Percentiles rank a stretch among this genome's conserved stretches.
These are phyloP conservation scores for Tyto alba DNA, from an alignment of 2,113 vertebrate genomes.

Conservation along the genomic window DNA sequence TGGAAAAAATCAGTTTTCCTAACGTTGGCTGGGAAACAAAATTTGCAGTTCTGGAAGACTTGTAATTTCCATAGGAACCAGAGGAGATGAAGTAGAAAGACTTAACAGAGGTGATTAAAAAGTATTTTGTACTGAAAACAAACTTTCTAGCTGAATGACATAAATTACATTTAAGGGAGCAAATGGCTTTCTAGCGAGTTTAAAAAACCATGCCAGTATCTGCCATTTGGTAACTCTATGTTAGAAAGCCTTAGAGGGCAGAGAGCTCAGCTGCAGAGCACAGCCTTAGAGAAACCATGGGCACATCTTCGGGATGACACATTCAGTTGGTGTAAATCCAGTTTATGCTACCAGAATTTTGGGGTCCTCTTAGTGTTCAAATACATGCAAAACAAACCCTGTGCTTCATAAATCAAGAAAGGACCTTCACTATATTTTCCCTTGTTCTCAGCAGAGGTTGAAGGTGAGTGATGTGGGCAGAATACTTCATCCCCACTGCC, in stretches of 20 bases:
- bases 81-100: conserved; percentile 45
- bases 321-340: neutral
- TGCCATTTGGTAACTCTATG: neutral
- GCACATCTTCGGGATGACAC: neutral
- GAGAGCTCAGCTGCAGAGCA: neutral
- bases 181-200: conserved; percentile 23
- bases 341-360: neutral
- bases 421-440: neutral
- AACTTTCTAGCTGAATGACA: conserved; percentile 30
- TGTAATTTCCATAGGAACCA: conserved; percentile 28
- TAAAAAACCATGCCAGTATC: neutral
- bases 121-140: conserved; percentile 28
- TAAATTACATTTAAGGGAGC: neutral
- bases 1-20: conserved; percentile 4
- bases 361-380: neutral
- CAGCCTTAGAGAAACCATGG: neutral
- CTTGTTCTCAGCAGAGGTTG: neutral
- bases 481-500: neutral
- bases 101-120: conserved; percentile 46
- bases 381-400: neutral
- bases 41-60: conserved; percentile 43
- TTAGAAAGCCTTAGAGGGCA: neutral
- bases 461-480: neutral
- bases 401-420: neutral
- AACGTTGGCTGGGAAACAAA: neutral